Percentiles rank a stretch among this genome's conserved stretches.
Evolutionary conservation across 1,140 invertebrate genomes (phyloP).

Genomic region (Phenacoccus solenopsis): DNA sequence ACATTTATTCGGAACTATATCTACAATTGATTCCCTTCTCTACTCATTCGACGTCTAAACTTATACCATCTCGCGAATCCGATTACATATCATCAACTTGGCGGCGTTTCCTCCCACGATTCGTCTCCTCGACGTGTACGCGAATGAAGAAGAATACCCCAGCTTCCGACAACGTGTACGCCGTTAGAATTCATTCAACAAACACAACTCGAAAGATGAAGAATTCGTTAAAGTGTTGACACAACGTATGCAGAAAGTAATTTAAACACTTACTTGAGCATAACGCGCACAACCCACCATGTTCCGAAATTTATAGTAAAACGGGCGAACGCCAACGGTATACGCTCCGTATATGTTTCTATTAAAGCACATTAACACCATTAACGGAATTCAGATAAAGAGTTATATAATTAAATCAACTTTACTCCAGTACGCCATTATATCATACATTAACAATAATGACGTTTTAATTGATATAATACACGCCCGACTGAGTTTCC

Average conservation of each 20-base stretch:
- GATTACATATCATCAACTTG: no score
- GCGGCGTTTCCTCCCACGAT: no score
- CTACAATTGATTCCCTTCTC: no score
- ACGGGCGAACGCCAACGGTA: background rate
- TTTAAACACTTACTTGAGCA: background rate
- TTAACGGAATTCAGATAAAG: background rate
- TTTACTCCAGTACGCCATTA: background rate
- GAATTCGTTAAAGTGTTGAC: background rate
- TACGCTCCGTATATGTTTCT: background rate
- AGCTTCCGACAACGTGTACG: no score
- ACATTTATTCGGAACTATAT: no score
- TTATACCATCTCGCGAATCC: no score
- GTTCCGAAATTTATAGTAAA: no score
- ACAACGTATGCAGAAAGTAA: background rate
- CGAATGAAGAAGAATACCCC: no score
- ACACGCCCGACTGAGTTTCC: no score
- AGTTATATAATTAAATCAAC: conserved; percentile 3
- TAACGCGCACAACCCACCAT: no score
- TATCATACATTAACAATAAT: background rate
- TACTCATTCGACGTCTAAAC: no score
- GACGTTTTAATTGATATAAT: conserved; percentile 3
- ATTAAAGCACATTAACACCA: background rate
- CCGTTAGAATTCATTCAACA: background rate
- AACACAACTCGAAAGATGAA: background rate
- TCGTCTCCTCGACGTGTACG: no score